Conservation (phyloP, 2,888 invertebrate genomes). For the Drosophila algonquin region DNA sequence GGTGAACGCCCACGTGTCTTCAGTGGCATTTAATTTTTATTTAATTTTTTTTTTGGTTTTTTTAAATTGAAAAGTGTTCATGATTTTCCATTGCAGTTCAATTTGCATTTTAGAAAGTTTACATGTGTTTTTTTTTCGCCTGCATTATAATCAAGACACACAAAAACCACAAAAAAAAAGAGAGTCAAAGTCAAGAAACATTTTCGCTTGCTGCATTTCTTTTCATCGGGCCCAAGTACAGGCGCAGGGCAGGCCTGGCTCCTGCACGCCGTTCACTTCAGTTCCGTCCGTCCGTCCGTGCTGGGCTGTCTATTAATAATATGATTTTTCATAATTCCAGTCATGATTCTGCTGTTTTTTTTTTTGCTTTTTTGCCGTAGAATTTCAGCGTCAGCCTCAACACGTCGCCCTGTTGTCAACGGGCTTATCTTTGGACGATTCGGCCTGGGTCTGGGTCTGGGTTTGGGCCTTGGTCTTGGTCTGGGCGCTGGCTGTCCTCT, state of each 20-base stretch:
- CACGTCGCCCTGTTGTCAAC: slow-evolving; percentile 63
- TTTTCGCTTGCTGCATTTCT: slow-evolving; percentile 47
- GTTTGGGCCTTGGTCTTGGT: neutral
- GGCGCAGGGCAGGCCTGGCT: neutral
- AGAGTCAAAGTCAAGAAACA: slow-evolving; percentile 49
- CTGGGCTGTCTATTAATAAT: slow-evolving; percentile 61
- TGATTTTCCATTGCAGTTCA: slow-evolving; percentile 69
- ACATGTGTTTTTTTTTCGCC: slow-evolving; percentile 61
- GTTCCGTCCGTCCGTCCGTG: neutral
- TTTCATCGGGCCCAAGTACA: slow-evolving; percentile 18
- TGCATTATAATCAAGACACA: slow-evolving; percentile 52
- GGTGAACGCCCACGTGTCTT: slow-evolving; percentile 63
- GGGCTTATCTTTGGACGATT: slow-evolving; percentile 61
- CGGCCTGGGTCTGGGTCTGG: slow-evolving; percentile 5
- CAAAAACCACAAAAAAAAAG: slow-evolving; percentile 44
- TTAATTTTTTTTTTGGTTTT: slow-evolving; percentile 28
- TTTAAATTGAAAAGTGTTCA: slow-evolving; percentile 64
- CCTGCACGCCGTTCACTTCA: neutral
- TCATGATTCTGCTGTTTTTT: slow-evolving; percentile 57
- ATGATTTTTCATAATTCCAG: slow-evolving; percentile 67
- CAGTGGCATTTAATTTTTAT: slow-evolving; percentile 26
- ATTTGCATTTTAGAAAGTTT: slow-evolving; percentile 75
- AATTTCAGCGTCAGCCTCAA: slow-evolving; percentile 53
- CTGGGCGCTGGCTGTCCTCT: neutral
- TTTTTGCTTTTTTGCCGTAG: slow-evolving; percentile 37